These are phyloP conservation scores for Azorinus chamasolen DNA, from an alignment of 2,888 invertebrate species.

Conservation along the genomic window DNA sequence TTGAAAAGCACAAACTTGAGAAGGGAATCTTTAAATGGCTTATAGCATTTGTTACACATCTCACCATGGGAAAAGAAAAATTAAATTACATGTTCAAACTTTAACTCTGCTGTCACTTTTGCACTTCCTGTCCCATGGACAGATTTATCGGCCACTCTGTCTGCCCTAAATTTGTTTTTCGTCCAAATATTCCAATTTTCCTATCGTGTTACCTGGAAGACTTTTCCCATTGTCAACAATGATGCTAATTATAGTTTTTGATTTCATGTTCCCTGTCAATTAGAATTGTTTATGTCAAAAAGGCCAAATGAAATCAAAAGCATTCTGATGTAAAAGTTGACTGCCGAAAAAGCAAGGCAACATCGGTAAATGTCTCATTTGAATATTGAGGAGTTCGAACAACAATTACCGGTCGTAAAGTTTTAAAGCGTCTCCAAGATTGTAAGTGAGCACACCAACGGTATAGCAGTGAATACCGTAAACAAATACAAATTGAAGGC, in stretches of 20 bases:
- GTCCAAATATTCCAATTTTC: slow-evolving; percentile 21
- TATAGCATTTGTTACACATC: no score
- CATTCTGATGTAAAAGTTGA: no score
- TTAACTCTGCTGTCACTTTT: no score
- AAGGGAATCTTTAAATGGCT: no score
- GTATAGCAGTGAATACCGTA: slow-evolving; percentile 24
- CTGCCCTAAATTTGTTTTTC: no score
- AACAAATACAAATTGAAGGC: slow-evolving; percentile 38
- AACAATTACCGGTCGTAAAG: background rate
- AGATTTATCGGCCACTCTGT: no score
- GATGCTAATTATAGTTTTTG: slow-evolving; percentile 35
- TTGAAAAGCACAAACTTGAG: no score
- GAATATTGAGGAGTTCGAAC: background rate
- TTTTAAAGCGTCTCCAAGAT: background rate
- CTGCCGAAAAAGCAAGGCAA: no score
- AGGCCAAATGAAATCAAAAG: slow-evolving; percentile 14
- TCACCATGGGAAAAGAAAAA: no score
- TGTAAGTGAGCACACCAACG: background rate
- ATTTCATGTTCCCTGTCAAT: slow-evolving; percentile 37
- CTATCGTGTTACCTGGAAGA: slow-evolving; percentile 27
- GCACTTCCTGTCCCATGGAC: no score
- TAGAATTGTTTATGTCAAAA: slow-evolving; percentile 34
- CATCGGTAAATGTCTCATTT: background rate
- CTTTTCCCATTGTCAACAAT: slow-evolving; percentile 25
- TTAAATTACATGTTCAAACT: no score